Conservation (phyloP, 1,140 invertebrate genomes). For the Saccostrea glomerata region DNA sequence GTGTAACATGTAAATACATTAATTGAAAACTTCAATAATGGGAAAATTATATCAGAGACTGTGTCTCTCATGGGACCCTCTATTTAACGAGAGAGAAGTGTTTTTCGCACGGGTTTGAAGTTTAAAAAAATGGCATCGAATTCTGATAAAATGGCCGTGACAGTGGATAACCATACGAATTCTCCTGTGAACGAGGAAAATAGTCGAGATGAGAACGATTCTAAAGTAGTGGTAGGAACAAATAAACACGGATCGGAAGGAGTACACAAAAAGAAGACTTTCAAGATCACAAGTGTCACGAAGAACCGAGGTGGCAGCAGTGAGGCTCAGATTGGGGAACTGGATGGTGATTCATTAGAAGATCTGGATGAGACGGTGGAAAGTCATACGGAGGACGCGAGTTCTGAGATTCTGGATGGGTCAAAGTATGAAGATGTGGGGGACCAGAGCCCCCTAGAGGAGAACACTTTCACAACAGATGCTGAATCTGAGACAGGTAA, state of each 20-base stretch:
- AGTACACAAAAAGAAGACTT: slow-evolving; percentile 88
- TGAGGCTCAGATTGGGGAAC: slow-evolving; percentile 89
- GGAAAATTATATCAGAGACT: slow-evolving; percentile 46
- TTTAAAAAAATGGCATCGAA: slow-evolving; percentile 62
- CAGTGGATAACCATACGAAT: slow-evolving; percentile 59
- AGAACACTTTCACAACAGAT: slow-evolving; percentile 54
- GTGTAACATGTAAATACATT: not conserved
- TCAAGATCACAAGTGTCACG: slow-evolving; percentile 95
- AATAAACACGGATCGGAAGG: slow-evolving; percentile 45
- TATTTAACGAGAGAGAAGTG: slow-evolving; percentile 49
- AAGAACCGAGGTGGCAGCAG: slow-evolving; percentile 81
- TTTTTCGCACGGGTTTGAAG: slow-evolving; percentile 49
- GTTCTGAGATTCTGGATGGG: slow-evolving; percentile 81
- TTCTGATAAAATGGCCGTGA: slow-evolving; percentile 65
- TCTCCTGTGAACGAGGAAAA: slow-evolving; percentile 50
- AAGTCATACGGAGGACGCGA: slow-evolving; percentile 90
- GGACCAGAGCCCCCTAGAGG: slow-evolving; percentile 67
- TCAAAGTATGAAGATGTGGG: slow-evolving; percentile 73
- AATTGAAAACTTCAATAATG: slow-evolving; percentile 40
- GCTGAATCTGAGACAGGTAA: not conserved
- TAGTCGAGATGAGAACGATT: slow-evolving; percentile 48
- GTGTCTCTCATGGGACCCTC: slow-evolving; percentile 57
- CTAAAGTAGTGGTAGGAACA: slow-evolving; percentile 22
- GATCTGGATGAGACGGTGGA: slow-evolving; percentile 88
- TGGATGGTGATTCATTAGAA: slow-evolving; percentile 94